Conservation (phyloP, 2,888 invertebrate genomes). For the Scaptomyza tumidula region DNA sequence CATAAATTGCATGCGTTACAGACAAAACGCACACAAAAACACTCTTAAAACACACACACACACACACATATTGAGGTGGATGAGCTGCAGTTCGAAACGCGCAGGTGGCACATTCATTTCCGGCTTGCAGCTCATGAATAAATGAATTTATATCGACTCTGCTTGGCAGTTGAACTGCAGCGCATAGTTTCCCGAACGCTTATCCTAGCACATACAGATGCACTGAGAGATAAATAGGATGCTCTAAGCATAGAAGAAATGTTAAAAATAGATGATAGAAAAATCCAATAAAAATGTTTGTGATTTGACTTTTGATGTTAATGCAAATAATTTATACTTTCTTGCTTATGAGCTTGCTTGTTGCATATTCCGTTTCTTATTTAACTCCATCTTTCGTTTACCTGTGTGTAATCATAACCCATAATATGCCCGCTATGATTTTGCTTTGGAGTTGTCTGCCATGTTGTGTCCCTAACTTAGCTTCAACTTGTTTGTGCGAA, state of each 20-base stretch:
- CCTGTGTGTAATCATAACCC: neutral
- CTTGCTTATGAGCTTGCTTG: neutral
- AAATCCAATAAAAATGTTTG: too few relatives aligned
- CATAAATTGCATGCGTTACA: constrained; percentile 45
- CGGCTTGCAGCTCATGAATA: constrained; percentile 75
- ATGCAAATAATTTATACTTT: neutral
- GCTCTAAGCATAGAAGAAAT: neutral
- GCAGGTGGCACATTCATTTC: constrained; percentile 68
- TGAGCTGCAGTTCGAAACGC: constrained; percentile 4
- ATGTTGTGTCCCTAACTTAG: constrained; percentile 27
- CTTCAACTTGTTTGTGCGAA: constrained; percentile 38
- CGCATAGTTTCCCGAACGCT: constrained; percentile 55
- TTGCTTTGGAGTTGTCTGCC: constrained; percentile 10
- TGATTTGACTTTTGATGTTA: too few relatives aligned
- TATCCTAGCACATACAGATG: constrained; percentile 34
- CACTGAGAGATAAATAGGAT: neutral
- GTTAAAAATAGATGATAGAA: too few relatives aligned
- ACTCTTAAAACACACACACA: constrained; percentile 28
- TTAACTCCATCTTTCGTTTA: too few relatives aligned
- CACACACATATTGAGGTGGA: neutral
- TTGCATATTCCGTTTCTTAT: neutral
- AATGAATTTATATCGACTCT: constrained; percentile 78
- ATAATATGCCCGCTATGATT: neutral
- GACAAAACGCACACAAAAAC: constrained; percentile 34
- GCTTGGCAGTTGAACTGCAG: constrained; percentile 66